Evolutionary conservation across 2,797 vertebrate genomes (phyloP).

Genomic region (Podargus strigoides): DNA sequence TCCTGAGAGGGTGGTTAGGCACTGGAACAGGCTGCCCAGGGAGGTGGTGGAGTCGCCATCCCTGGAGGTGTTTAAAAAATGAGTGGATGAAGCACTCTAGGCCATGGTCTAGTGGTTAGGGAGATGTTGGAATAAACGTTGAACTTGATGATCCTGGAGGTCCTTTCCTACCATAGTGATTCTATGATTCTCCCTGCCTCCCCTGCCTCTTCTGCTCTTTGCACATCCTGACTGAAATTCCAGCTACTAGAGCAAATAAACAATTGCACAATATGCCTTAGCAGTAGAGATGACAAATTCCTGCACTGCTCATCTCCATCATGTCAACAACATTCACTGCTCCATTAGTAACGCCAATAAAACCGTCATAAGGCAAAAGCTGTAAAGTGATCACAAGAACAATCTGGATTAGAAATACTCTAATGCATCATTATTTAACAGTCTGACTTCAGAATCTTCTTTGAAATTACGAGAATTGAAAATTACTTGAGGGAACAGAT

Average conservation of each 20-base stretch:
- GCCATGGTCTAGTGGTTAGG: too few species aligned
- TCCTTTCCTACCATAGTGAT: too few species aligned
- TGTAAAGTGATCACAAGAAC: not conserved
- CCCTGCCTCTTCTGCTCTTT: not conserved
- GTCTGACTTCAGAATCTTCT: not conserved
- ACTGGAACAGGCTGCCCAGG: too few species aligned
- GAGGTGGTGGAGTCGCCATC: too few species aligned
- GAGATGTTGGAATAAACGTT: too few species aligned
- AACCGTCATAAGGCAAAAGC: not conserved
- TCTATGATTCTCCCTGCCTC: too few species aligned
- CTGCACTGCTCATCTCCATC: not conserved
- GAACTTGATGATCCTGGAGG: too few species aligned
- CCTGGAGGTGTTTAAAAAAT: too few species aligned
- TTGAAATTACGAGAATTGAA: not conserved
- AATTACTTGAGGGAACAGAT: not conserved
- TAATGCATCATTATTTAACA: not conserved
- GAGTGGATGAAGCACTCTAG: too few species aligned
- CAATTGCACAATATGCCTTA: not conserved
- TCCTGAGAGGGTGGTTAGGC: too few species aligned
- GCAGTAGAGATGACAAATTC: constrained; percentile 11
- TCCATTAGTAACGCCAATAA: constrained; percentile 1
- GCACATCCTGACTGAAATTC: not conserved
- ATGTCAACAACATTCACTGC: constrained; percentile 1
- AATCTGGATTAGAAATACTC: not conserved
- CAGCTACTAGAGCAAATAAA: not conserved